Conservation (phyloP, 1,140 invertebrate species). For the Linepithema humile region DNA sequence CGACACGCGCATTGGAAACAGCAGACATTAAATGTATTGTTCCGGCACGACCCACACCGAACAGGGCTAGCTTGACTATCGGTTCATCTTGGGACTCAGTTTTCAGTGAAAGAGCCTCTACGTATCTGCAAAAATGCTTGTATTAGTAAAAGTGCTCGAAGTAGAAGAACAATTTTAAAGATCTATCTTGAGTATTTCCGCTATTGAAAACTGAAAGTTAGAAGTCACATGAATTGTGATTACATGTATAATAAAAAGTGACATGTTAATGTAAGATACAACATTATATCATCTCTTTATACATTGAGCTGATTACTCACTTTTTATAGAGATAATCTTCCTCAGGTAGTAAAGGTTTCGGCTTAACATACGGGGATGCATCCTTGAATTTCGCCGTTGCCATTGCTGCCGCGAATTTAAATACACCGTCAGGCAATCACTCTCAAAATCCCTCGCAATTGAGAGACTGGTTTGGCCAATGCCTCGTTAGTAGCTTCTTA, state of each 20-base stretch:
- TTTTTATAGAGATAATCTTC: conserved; percentile 76
- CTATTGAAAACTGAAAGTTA: background rate
- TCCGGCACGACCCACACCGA: conserved; percentile 86
- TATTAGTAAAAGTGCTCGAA: background rate
- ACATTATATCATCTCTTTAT: too few species aligned
- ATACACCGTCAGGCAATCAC: background rate
- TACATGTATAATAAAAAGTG: too few species aligned
- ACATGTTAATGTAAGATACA: too few species aligned
- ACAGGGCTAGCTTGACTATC: conserved; percentile 83
- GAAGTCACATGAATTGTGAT: background rate
- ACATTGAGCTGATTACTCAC: conserved; percentile 61
- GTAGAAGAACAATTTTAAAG: background rate
- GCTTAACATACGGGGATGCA: conserved; percentile 68
- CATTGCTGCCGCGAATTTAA: conserved; percentile 55
- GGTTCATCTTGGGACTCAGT: conserved; percentile 39
- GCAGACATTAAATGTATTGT: conserved; percentile 87
- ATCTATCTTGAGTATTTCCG: background rate
- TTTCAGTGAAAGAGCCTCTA: conserved; percentile 65
- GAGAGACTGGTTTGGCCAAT: background rate
- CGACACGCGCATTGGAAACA: conserved; percentile 84
- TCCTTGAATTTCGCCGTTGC: conserved; percentile 74
- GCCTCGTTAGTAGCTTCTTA: background rate
- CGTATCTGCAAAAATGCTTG: conserved; percentile 66
- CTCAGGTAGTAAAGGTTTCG: conserved; percentile 43
- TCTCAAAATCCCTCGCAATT: background rate